Evolutionary conservation across 92 coral and sea anemone species (phyloP), one percentile per base, ranked within the genome.

Genomic region (Chrysogorgia sp.): DNA sequence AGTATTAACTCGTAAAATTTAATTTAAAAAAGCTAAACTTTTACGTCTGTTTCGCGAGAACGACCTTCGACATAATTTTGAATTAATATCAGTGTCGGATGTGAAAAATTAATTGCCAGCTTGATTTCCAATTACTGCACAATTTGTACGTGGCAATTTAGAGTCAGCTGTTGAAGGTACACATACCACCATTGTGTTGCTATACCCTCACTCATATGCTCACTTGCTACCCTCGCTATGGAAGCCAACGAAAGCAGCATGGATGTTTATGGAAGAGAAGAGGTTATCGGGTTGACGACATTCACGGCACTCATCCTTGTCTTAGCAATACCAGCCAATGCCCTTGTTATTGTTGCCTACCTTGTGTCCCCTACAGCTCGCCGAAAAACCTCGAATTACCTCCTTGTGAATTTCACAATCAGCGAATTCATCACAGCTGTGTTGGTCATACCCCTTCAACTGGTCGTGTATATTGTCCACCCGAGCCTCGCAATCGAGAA

Each of bases 271-370:
- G 1, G 35, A 1, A 26, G 35, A 59, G 63, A 57, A 3, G 63
- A 57, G 23, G 63, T 57, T 2, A 57, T 57, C 9, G 32, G 31
- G 6, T 29, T 57, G 17, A 15, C 31, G 9, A 40, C 37, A 10
- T 34, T 35, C 14, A 21, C 50, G 1, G 47, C 24, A 0, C 0
- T 15, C 13, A 64, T 64, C 25, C 10, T 64, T 14, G 48, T 33
- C 3, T 23, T 64, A 14, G 28, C 48, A 26, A 50, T 64, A 3
- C 71, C 71, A 34, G 71, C 48, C 23, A 64, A 64, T 33, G 20
- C 47, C 33, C 47, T 32, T 25, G 71, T 64, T 17, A 19, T 62
- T 10, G 10, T 62, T 3, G 37, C 40, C 30, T 62, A 29, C 30
- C 37, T 62, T 7, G 17, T 17, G 7, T 52, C 59, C 0, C 17